Evolutionary conservation across 2,888 invertebrate genomes (phyloP), one percentile per base, ranked within the genome.

Genomic region (Monoplex corrugatus): DNA sequence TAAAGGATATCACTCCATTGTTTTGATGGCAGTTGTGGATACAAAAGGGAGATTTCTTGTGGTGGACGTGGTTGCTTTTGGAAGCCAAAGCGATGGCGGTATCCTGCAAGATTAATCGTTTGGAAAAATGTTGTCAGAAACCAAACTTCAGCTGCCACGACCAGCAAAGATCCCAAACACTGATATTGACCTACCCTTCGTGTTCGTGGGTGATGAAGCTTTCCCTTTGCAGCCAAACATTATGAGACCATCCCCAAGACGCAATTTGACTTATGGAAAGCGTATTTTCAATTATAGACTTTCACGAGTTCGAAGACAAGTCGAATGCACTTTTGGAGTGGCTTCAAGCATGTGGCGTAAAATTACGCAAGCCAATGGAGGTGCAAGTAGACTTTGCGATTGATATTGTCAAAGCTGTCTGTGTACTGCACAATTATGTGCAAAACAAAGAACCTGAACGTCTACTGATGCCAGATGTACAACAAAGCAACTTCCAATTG

Each of bases 161-260:
- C 82, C 82, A 19, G 43, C 45, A 28, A 82, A 43, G 45, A 82
- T 82, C 43, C 82, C 82, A 28, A 82, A 82, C 45, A 44, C 82
- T 23, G 82, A 82, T 23, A 82, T 82, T 82, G 45, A 44, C 28
- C 85, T 85, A n/a, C 85, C 85, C 28, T 85, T 50, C 35, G 57
- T 85, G 32, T 85, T 85, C 6, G 85, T 85, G 38, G 85, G 85
- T 10, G 85, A 85, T 57, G 85, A 85, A 35, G 85, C 85, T 38
- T 85, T 85, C 85, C 72, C 38, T 38, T 35, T 72, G 72, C 72
- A 35, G 32, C 32, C 6, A 72, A 72, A 72, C 72, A 72, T 72
- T 72, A 72, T 72, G 38, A 72, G 72, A 72, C 72, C 72, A 35
- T 72, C 35, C 35, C 72, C 72, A 72, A 72, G 35, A 35, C 8